A percentile compares a stretch with the other conserved stretches of the same genome.
These are phyloP conservation scores for Geotrupes spiniger DNA, from an alignment of 2,888 invertebrate genomes.

Conservation along the genomic window DNA sequence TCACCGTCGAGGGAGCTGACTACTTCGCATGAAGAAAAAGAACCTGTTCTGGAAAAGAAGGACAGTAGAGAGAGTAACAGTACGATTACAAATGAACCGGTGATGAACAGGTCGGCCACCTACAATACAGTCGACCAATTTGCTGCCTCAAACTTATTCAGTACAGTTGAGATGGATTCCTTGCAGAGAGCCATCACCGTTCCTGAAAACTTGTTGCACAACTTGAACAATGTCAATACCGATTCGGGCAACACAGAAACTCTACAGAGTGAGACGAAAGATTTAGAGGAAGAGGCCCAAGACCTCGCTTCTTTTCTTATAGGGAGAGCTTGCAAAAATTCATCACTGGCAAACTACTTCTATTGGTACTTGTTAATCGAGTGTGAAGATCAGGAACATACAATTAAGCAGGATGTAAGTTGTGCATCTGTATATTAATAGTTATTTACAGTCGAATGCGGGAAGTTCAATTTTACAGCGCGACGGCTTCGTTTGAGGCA, in stretches of 20 bases:
- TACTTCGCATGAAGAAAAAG: conserved; percentile 46
- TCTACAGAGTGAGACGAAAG: conserved; percentile 50
- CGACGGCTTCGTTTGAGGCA: no score
- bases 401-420: conserved; percentile 64
- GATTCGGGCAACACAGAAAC: conserved; percentile 55
- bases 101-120: conserved; percentile 42
- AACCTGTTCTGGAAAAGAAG: conserved; percentile 46
- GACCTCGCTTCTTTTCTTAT: conserved; percentile 91
- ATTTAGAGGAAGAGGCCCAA: conserved; percentile 51
- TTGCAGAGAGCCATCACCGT: conserved; percentile 33
- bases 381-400: conserved; percentile 82
- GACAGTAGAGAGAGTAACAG: conserved; percentile 47
- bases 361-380: conserved; percentile 97
- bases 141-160: conserved; percentile 41
- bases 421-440: neutral
- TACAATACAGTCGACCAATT: conserved; percentile 44
- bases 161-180: conserved; percentile 41
- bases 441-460: no score
- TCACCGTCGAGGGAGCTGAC: conserved; percentile 39
- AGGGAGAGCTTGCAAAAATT: conserved; percentile 82
- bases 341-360: conserved; percentile 90
- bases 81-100: conserved; percentile 42
- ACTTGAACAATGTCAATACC: conserved; percentile 40
- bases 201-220: conserved; percentile 40
- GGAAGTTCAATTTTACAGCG: no score